Conservation (phyloP, 2,888 invertebrate genomes). For the Calameuta pallipes region DNA sequence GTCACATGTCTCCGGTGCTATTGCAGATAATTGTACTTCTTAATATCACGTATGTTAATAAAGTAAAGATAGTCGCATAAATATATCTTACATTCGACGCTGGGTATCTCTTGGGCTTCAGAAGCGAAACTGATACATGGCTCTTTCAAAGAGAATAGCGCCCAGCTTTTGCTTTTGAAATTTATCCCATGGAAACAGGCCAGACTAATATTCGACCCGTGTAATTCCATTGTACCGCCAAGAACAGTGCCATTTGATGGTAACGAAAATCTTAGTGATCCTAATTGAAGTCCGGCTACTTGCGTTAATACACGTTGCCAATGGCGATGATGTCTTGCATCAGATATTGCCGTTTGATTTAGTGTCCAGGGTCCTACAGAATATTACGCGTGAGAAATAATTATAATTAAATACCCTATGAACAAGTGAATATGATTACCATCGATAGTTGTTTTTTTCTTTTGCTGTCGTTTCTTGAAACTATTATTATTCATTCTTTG, state of each 20-base stretch:
- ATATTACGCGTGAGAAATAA: conserved; percentile 13
- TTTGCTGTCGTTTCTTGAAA: conserved; percentile 58
- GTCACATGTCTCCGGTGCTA: conserved; percentile 70
- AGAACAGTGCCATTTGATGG: conserved; percentile 82
- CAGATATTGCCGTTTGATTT: conserved; percentile 67
- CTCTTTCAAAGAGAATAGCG: conserved; percentile 91
- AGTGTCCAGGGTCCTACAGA: conserved; percentile 51
- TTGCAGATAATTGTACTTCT: not conserved
- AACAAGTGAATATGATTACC: conserved; percentile 53
- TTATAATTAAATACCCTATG: not conserved
- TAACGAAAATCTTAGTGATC: conserved; percentile 76
- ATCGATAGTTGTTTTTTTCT: conserved; percentile 61
- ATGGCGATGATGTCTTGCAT: conserved; percentile 88
- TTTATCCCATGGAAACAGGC: conserved; percentile 98
- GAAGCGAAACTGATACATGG: conserved; percentile 94
- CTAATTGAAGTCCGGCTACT: conserved; percentile 84
- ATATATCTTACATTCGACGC: conserved; percentile 70
- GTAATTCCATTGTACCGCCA: conserved; percentile 89
- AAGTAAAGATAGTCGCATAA: conserved; percentile 14
- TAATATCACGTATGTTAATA: not conserved
- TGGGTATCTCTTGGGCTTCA: conserved; percentile 88
- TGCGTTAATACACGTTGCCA: conserved; percentile 91
- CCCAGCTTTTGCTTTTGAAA: conserved; percentile 96
- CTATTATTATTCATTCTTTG: conserved; percentile 56
- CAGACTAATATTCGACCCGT: conserved; percentile 90